These are phyloP conservation scores for Cairina moschata DNA, from an alignment of 2,113 vertebrate genomes.

Conservation along the genomic window DNA sequence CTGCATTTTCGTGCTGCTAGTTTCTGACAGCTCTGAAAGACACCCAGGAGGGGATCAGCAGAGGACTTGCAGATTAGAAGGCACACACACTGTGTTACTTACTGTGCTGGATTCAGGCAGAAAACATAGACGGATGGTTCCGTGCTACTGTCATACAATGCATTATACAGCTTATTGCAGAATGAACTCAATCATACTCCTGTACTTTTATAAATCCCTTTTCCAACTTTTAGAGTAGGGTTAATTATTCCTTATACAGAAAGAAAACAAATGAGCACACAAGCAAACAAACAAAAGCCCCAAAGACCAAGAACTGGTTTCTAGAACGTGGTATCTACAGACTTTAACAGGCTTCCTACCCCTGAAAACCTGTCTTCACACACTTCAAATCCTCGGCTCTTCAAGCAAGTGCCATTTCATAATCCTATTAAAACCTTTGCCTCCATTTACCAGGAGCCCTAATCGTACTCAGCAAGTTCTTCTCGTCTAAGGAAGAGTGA, in stretches of 20 bases:
- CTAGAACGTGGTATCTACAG: background rate
- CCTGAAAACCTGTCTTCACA: background rate
- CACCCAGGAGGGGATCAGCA: background rate
- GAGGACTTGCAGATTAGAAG: constrained; percentile 16
- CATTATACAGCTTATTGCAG: background rate
- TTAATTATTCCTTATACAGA: background rate
- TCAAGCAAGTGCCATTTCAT: constrained; percentile 37
- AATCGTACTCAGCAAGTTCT: constrained; percentile 25
- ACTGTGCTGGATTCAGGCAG: background rate
- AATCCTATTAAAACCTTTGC: constrained; percentile 65
- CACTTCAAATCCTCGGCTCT: constrained; percentile 24
- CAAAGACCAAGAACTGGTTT: background rate
- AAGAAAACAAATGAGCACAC: background rate
- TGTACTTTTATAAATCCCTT: background rate
- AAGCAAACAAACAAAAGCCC: background rate
- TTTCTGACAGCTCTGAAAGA: constrained; percentile 51
- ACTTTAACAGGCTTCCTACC: background rate
- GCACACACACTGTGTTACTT: background rate
- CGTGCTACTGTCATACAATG: background rate
- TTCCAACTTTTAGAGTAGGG: background rate
- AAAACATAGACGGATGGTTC: background rate
- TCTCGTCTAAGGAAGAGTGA: constrained; percentile 10
- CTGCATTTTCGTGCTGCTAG: background rate
- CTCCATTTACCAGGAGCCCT: constrained; percentile 40
- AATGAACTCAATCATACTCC: background rate